Evolutionary conservation across 2,888 invertebrate species (phyloP).

Genomic region (Epirrita christyi): DNA sequence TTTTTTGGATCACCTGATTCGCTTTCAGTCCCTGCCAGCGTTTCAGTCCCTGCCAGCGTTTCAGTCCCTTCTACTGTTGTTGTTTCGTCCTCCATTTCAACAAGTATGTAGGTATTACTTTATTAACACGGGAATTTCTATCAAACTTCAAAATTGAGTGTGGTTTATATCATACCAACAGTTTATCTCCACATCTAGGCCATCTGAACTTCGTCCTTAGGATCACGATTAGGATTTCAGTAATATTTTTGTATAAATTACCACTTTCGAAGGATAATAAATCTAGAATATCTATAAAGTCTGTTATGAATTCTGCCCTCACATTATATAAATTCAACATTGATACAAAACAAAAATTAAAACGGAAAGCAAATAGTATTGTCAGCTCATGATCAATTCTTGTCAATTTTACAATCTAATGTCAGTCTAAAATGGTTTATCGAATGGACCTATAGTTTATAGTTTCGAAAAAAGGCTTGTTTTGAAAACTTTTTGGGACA

Average conservation of each 20-base stretch:
- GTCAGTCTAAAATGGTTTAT: too few relatives aligned
- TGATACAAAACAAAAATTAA: slow-evolving; percentile 41
- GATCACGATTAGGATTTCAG: slow-evolving; percentile 62
- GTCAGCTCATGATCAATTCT: not conserved
- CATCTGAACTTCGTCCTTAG: slow-evolving; percentile 61
- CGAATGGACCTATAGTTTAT: too few relatives aligned
- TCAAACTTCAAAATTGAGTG: slow-evolving; percentile 4
- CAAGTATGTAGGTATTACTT: slow-evolving; percentile 4
- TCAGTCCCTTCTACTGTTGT: slow-evolving; percentile 32
- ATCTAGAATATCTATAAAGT: slow-evolving; percentile 66
- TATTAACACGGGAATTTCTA: slow-evolving; percentile 4
- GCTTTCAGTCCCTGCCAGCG: slow-evolving; percentile 29
- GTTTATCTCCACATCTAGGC: slow-evolving; percentile 63
- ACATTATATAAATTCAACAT: slow-evolving; percentile 66
- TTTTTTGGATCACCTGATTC: slow-evolving; percentile 32
- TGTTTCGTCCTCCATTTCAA: slow-evolving; percentile 42
- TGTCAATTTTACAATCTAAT: slow-evolving; percentile 7
- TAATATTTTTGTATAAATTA: slow-evolving; percentile 67
- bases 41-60: slow-evolving; percentile 30
- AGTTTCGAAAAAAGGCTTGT: too few relatives aligned
- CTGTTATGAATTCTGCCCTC: slow-evolving; percentile 57
- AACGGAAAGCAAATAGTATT: not conserved
- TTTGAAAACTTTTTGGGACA: too few relatives aligned
- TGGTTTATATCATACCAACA: slow-evolving; percentile 57
- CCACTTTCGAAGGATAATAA: slow-evolving; percentile 60